These are phyloP conservation scores for Acipenser oxyrinchus DNA, from an alignment of 2,797 vertebrate species.

Conservation along the genomic window DNA sequence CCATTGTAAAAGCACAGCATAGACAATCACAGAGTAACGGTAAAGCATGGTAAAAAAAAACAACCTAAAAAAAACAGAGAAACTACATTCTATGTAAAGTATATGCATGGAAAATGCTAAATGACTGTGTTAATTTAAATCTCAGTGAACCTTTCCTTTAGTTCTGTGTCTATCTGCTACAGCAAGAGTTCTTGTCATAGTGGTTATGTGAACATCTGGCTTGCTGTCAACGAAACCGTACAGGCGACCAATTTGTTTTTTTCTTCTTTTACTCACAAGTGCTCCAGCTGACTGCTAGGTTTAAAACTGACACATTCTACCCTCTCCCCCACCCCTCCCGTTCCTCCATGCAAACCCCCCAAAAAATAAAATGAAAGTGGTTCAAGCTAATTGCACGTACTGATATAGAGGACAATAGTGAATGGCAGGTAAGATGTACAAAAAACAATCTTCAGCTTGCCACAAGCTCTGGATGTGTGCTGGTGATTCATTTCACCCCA, in stretches of 20 bases:
- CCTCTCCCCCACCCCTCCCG: background rate
- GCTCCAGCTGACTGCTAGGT: background rate
- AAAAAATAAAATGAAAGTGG: no score
- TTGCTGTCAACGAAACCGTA: no score
- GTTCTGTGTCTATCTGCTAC: no score
- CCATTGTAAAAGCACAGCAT: no score
- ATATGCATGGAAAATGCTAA: no score
- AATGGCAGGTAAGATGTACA: background rate
- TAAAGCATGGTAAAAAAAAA: no score
- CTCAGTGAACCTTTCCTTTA: no score
- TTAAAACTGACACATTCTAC: background rate
- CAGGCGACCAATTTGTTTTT: conserved; percentile 25
- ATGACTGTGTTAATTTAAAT: background rate
- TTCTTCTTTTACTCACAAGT: conserved; percentile 24
- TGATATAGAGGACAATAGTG: background rate
- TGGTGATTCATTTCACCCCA: conserved; percentile 4
- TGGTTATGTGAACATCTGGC: no score
- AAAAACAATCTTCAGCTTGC: background rate
- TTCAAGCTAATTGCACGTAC: background rate
- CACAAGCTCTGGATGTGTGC: background rate
- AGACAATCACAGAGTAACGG: no score
- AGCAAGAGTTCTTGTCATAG: no score
- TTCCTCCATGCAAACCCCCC: background rate
- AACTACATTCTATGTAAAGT: no score
- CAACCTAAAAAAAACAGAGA: no score